Base-by-base conservation (phyloP, 2,888 invertebrate genomes). In the Orthonevra nobilis region DNA sequence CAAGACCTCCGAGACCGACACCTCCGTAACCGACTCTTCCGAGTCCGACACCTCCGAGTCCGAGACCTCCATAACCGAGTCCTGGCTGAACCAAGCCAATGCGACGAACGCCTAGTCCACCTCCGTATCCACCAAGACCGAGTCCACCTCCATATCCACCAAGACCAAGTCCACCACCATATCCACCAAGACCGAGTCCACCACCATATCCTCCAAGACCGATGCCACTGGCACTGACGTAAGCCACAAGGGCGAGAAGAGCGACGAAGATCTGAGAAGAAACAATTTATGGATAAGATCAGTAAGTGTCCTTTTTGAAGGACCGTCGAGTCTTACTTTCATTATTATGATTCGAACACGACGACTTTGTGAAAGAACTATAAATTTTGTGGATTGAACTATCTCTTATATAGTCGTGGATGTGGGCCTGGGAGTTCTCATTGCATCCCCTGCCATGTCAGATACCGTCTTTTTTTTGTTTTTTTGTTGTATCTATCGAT, bases 311-410 rank as follows among this genome's bases (percentile, higher is more conserved):
- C n/a, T n/a, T 0, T 0, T 4, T 2, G n/a, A 15, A 30, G 10
- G 9, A 40, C 20, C 14, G n/a, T 42, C n/a, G 3, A 28, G 19
- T 12, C 63, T 72, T 14, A 72, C 72, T 26, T 72, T 72, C 72
- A 72, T 72, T 28, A 9, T 17, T 20, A n/a, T 36, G 63, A 36
- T 63, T 58, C 6, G n/a, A 26, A 28, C 19, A 19, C 20, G 23
- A 32, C 19, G 42, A 44, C 23, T 46, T 30, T 15, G 20, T 28
- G 12, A 52, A 46, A 14, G 30, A 30, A 58, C 58, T 58, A 58
- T 23, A 32, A 3, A 6, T 9, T 6, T 14, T 15, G 4, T 3
- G 23, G 20, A 42, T 10, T 20, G 6, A 20, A n/a, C 32, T n/a
- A 12, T 2, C 9, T 3, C 40, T 63, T 63, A 63, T 63, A 63